Conservation (phyloP, 2,888 invertebrate species). For the Nemoura dubitans region DNA sequence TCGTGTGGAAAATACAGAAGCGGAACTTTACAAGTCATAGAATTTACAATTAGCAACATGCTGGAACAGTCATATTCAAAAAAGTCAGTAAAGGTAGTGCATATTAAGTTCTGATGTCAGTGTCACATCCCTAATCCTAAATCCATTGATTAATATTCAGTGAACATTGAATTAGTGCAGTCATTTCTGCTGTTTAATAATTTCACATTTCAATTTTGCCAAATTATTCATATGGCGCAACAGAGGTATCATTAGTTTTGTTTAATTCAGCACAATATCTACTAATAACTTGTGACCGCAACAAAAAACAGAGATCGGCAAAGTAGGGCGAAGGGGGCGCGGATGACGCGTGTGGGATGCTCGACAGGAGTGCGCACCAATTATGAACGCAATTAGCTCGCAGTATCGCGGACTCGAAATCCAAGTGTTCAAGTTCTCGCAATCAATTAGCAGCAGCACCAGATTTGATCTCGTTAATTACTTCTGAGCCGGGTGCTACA, state of each 20-base stretch:
- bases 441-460: neutral
- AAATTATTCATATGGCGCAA: neutral
- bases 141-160: neutral
- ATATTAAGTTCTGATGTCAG: too few relatives aligned
- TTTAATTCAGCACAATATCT: too few relatives aligned
- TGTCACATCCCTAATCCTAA: too few relatives aligned
- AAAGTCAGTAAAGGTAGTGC: too few relatives aligned
- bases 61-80: too few relatives aligned
- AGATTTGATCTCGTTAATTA: neutral
- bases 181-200: neutral
- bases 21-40: too few relatives aligned
- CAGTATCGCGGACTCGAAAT: neutral
- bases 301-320: neutral
- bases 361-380: neutral
- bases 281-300: neutral
- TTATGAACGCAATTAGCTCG: neutral
- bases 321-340: neutral
- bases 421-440: neutral
- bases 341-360: neutral
- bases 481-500: neutral
- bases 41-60: too few relatives aligned
- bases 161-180: neutral
- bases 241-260: neutral
- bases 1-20: neutral
- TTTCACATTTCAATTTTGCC: neutral